These are phyloP conservation scores for Blastomussa wellsi DNA, from an alignment of 92 coral and sea anemone genomes.

Conservation along the genomic window DNA sequence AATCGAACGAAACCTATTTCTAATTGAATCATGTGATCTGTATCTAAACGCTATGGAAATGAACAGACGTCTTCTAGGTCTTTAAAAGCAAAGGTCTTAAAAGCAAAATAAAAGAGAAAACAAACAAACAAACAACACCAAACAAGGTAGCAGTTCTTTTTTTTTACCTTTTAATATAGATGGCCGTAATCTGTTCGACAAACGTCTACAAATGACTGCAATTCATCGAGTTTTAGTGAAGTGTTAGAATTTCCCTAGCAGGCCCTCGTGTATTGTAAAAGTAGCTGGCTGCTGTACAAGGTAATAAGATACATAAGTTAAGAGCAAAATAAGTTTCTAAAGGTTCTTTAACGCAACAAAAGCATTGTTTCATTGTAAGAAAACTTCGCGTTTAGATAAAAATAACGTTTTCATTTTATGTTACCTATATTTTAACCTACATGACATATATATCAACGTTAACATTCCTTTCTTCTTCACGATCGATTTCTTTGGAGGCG, in stretches of 20 bases:
- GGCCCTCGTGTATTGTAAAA: background rate
- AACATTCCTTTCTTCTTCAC: background rate
- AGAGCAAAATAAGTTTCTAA: background rate
- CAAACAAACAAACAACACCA: too few relatives aligned
- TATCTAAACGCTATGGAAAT: too few relatives aligned
- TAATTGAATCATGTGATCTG: too few relatives aligned
- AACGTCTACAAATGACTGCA: background rate
- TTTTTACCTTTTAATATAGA: too few relatives aligned
- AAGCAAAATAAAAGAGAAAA: too few relatives aligned
- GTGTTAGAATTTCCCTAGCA: background rate
- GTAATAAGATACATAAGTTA: background rate
- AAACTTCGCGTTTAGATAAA: background rate
- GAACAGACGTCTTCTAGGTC: too few relatives aligned
- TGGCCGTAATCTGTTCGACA: too few relatives aligned
- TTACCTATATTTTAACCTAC: background rate
- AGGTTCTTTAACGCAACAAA: background rate
- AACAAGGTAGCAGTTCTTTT: too few relatives aligned
- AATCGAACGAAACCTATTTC: too few relatives aligned
- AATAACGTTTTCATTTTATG: background rate
- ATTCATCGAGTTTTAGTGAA: background rate
- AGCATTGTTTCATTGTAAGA: background rate
- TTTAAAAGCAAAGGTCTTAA: too few relatives aligned
- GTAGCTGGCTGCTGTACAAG: background rate
- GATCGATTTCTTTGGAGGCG: constrained; percentile 3
- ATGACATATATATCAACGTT: background rate